phyloP scores from a whole-genome alignment of 2,113 vertebrate genomes.

The Limnothrissa miodon region DNA sequence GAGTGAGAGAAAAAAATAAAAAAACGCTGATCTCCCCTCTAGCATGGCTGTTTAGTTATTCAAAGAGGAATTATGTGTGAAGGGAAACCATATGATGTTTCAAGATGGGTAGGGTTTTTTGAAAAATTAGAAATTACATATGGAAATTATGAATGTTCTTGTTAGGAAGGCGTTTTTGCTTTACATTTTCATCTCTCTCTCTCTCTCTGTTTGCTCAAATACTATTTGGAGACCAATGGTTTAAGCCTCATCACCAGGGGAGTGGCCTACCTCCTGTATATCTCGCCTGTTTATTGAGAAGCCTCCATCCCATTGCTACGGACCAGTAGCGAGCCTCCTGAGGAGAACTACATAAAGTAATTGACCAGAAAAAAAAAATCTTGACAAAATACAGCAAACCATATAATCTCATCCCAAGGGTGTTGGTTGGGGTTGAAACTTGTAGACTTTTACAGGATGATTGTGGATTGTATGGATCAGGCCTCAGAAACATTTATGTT shows the following conservation, averaged over 20 bases:
- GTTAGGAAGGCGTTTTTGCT: not conserved
- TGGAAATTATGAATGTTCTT: not conserved
- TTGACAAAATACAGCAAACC: not conserved
- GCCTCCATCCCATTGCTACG: not conserved
- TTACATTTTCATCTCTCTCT: not conserved
- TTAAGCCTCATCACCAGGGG: not conserved
- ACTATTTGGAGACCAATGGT: not conserved
- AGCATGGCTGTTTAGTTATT: not conserved
- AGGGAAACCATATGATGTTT: not conserved
- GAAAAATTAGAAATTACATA: too few relatives aligned
- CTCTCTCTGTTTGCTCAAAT: not conserved
- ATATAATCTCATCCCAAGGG: not conserved
- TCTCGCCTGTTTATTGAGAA: not conserved
- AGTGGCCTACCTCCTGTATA: not conserved
- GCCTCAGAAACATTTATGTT: not conserved
- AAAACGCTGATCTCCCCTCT: not conserved
- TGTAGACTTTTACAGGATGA: not conserved
- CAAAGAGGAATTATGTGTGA: not conserved
- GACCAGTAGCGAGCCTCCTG: not conserved
- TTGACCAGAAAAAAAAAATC: not conserved
- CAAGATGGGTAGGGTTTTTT: too few relatives aligned
- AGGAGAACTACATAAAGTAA: not conserved
- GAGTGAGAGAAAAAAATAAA: not conserved
- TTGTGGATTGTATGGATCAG: not conserved
- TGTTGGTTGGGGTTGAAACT: not conserved